Evolutionary conservation across 92 coral and sea anemone species (phyloP), one percentile per base, ranked within the genome.

Genomic region (Blastomussa wellsi): DNA sequence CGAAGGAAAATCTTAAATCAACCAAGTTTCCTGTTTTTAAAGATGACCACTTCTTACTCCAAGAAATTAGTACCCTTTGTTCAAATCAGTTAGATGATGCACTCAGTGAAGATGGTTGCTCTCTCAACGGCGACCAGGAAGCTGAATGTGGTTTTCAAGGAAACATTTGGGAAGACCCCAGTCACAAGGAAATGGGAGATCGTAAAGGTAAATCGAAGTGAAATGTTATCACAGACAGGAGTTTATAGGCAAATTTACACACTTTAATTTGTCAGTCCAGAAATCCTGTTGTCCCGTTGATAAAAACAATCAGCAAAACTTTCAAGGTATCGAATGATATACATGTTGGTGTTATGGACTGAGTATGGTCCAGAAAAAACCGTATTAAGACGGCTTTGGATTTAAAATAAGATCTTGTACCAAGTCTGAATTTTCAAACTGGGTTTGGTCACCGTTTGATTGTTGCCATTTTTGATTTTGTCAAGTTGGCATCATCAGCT

Each of bases 1-100:
- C 87, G 41, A 83, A 83, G 62, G 87, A 74, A 41, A 36, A 39
- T 41, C 41, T 36, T 33, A 79, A 81, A 81, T 19, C 80, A 57
- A 31, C 80, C 4, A 65, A 44, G 60, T 52, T 37, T 69, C 80
- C 72, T 83, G 65, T 26, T 75, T 83, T 83, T 74, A 39, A 60
- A 8, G 87, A 83, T 22, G 66, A 57, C 38, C 57, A 52, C 71
- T 36, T 57, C n/a, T 10, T 47, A 10, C 29, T 10, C 62, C 86
- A 55, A 29, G 44, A 16, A 70, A 68, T 71, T 39, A 71, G 26
- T 71, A 35, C 35, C 68, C 68, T 66, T 19, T 22, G 52, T 48
- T 42, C 73, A 11, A 80, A 80, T 44, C 75, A 65, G 20, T 32
- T 70, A 13, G 70, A 53, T 35, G 85, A 82, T 6, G 26, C 69